Evolutionary conservation across 2,888 invertebrate genomes (phyloP).

Genomic region (Dynastes hyllus): DNA sequence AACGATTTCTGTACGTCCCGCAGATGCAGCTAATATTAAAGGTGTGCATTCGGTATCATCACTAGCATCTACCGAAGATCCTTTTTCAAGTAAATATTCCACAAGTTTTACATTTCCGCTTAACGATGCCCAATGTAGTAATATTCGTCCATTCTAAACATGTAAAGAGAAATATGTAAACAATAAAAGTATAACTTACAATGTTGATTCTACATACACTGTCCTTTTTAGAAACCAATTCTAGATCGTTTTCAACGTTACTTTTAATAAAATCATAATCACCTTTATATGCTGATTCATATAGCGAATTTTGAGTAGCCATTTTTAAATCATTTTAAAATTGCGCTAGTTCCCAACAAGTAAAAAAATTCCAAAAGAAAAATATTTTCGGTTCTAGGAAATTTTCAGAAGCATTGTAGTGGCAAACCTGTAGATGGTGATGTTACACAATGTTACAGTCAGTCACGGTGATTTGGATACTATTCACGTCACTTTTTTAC

Average conservation of each 20-base stretch:
- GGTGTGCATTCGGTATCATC: constrained; percentile 88
- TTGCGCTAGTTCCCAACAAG: background rate
- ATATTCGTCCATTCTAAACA: constrained; percentile 80
- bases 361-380: background rate
- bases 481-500: too few species aligned
- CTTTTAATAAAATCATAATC: constrained; percentile 80
- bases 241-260: constrained; percentile 75
- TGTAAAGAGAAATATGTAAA: constrained; percentile 25
- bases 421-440: too few species aligned
- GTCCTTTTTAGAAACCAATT: constrained; percentile 72
- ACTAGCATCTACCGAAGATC: constrained; percentile 79
- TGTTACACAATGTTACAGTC: too few species aligned
- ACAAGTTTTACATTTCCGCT: constrained; percentile 86
- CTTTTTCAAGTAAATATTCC: constrained; percentile 78
- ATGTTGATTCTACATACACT: constrained; percentile 69
- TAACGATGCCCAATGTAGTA: constrained; percentile 87
- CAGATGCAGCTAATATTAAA: constrained; percentile 85
- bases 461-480: too few species aligned
- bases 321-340: constrained; percentile 47
- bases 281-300: constrained; percentile 83
- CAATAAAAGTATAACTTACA: constrained; percentile 17
- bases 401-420: too few species aligned
- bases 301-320: constrained; percentile 65
- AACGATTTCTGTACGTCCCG: constrained; percentile 82
- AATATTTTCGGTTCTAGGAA: too few species aligned